phyloP scores from a whole-genome alignment of 37 sponge, comb jelly and placozoan genomes.

The Eunapius fragilis region DNA sequence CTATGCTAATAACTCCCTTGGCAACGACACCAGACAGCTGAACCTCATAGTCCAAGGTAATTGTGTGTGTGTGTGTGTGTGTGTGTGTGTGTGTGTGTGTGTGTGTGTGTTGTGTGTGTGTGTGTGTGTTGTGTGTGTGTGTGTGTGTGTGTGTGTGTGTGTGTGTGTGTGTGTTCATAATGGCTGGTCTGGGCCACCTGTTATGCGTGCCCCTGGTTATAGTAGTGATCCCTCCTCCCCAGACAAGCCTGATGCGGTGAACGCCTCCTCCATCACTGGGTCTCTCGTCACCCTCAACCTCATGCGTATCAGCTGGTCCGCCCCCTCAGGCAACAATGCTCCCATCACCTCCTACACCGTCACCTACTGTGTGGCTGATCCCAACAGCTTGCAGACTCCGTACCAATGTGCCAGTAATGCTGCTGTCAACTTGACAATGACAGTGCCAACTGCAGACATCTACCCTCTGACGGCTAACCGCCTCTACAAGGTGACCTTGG shows the following conservation, averaged over 20 bases:
- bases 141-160: not conserved
- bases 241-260: conserved; percentile 37
- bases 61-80: not conserved
- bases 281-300: not conserved
- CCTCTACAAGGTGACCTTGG: not conserved
- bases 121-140: not conserved
- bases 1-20: not conserved
- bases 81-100: not conserved
- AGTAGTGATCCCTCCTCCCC: not conserved
- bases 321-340: conserved; percentile 30
- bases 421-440: too few species aligned
- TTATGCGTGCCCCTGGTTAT: not conserved
- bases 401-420: not conserved
- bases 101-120: not conserved
- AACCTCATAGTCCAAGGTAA: not conserved
- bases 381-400: not conserved
- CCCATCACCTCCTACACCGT: conserved; percentile 31
- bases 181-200: not conserved
- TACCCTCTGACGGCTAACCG: not conserved
- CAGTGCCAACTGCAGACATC: not conserved
- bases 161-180: not conserved
- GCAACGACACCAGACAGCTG: conserved; percentile 1
- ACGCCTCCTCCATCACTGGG: not conserved
- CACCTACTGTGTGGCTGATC: not conserved
- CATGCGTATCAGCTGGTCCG: conserved; percentile 9